Evolutionary conservation across 2,888 invertebrate species (phyloP).

Genomic region (Artemia sp.): DNA sequence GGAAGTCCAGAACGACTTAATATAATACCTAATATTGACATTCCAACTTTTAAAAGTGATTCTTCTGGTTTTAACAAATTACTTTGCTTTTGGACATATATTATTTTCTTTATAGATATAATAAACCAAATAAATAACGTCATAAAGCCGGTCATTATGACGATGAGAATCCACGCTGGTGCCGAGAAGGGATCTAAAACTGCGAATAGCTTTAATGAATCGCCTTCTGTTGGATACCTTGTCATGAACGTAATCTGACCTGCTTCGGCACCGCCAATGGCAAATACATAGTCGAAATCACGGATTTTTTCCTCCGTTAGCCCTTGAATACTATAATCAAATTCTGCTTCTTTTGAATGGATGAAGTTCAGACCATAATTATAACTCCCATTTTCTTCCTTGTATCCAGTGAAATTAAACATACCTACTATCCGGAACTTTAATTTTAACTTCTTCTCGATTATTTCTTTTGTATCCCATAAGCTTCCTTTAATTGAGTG

Average conservation of each 20-base stretch:
- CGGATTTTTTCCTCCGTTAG: not conserved
- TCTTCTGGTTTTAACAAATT: too few species aligned
- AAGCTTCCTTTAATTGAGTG: not conserved
- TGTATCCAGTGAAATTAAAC: not conserved
- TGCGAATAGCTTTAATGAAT: not conserved
- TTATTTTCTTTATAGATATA: not conserved
- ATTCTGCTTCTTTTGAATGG: not conserved
- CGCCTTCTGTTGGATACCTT: not conserved
- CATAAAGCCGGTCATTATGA: not conserved
- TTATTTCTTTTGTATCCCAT: not conserved
- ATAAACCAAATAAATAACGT: not conserved
- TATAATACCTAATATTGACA: slow-evolving; percentile 3
- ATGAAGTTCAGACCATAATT: not conserved
- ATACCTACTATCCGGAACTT: not conserved
- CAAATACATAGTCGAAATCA: slow-evolving; percentile 2
- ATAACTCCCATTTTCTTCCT: not conserved
- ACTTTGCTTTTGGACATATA: too few species aligned
- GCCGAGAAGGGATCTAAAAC: not conserved
- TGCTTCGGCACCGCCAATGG: not conserved
- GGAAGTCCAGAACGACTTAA: not conserved
- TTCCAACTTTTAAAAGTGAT: not conserved
- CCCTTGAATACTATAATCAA: not conserved
- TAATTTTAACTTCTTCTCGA: not conserved
- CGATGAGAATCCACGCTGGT: not conserved
- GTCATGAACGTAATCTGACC: slow-evolving; percentile 4